Evolutionary conservation across 2,888 invertebrate species (phyloP), one percentile per base, ranked within the genome.

Genomic region (Drosophila colorata): DNA sequence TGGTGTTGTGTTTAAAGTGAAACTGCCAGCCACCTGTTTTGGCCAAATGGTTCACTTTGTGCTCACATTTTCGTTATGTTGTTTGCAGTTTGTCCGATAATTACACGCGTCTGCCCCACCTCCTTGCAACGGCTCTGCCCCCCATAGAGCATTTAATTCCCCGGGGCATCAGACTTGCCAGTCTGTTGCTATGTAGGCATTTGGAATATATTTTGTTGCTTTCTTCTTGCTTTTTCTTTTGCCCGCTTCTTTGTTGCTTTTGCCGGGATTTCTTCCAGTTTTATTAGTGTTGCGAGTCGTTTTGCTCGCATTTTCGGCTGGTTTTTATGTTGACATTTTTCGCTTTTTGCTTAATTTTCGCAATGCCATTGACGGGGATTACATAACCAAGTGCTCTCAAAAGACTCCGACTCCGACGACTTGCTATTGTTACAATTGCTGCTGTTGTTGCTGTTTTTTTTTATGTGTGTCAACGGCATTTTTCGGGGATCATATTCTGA

Each of bases 101-200:
- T 75, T 76, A 75, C 60, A 49, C 40, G 59, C 37, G 44, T 20
- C 31, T 48, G 8, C 9, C 6, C 18, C 14, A 16, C 25, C 41
- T 35, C 28, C 16, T 44, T 5, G n/a, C 6, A 2, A 2, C 9
- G 8, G 2, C 9, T 16, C 35, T n/a, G 18, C n/a, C 11, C 48
- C 43, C 23, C 35, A 20, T 33, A 48, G 56, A 52, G 53, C 57
- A 53, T 71, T 73, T 65, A 69, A 86, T 79, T 82, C 83, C 83
- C 69, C n/a, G 16, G 58, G 83, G 73, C 68, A 44, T 58, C 66
- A 57, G 63, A 55, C 18, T 40, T 46, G 47, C 41, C 51, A 48
- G 53, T 37, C 53, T 56, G 59, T 44, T 49, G 40, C 59, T 46
- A 43, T 49, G 33, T 53, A 53, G 44, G 40, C 48, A 49, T 38